Evolutionary conservation across 2,113 vertebrate species (phyloP).

Genomic region (Emydura subglobosa): DNA sequence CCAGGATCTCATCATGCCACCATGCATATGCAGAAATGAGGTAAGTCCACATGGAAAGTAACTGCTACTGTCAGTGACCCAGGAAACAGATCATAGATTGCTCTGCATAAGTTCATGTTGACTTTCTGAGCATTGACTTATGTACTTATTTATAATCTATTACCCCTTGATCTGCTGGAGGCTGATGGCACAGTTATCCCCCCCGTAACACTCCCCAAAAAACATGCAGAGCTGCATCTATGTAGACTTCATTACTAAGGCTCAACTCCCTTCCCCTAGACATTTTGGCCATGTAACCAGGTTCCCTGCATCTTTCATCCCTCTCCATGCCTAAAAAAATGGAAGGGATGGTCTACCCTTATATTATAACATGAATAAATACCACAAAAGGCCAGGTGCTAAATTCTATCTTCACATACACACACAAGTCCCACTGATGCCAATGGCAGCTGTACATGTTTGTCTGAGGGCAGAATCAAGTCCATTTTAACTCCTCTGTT

Average conservation of each 20-base stretch:
- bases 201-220: background rate
- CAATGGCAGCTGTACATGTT: background rate
- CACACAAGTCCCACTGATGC: background rate
- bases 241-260: background rate
- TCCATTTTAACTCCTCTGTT: background rate
- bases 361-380: background rate
- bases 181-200: background rate
- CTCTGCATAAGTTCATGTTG: background rate
- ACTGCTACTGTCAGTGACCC: accelerated
- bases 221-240: background rate
- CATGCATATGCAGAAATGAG: background rate
- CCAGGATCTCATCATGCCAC: background rate
- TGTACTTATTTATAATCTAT: accelerated
- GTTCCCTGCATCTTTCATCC: background rate
- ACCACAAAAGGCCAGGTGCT: background rate
- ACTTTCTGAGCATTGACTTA: background rate
- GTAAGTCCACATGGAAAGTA: background rate
- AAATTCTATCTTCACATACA: background rate
- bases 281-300: background rate
- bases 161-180: background rate
- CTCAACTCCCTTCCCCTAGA: background rate
- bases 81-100: background rate
- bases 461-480: background rate
- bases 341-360: background rate
- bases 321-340: background rate